Evolutionary conservation across 64 coral and sea anemone species (phyloP), one percentile per base, ranked within the genome.

Genomic region (Acropora yongei): DNA sequence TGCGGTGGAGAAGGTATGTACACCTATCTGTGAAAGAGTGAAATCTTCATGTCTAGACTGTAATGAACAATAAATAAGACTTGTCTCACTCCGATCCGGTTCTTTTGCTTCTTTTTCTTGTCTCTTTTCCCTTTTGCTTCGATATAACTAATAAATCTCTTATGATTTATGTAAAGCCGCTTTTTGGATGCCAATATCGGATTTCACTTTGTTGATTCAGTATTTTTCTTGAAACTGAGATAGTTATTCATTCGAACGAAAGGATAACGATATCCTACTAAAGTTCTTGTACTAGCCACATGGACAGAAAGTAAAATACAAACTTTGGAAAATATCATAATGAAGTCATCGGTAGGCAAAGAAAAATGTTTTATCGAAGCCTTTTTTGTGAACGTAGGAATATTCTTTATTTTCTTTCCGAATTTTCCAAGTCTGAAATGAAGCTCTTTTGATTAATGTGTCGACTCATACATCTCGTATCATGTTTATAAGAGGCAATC

Each of bases 1-100:
- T 97, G 95, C 61, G 95, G 61, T 97, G 95, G 95, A 83, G 95
- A 94, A 94, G 95, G 95, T 97, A 88, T 51, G 80, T 42, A 79
- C 18, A 20, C 57, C 11, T 18, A 63, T 58, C 1, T 8, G 16
- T 2, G 41, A 63, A 69, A 19, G 51, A 55, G 10, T 55, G 5
- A 5, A 55, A 30, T 30, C 30, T 30, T 30, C 30, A 30, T 30
- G 30, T 30, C 30, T 30, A 30, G 30, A 30, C 30, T 30, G 30
- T 30, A 30, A 30, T 30, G 30, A 30, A 30, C 30, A 30, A 30
- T 30, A 30, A 30, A 30, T 30, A 30, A 30, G 30, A 30, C 30
- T 30, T 30, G 30, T 30, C 30, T 30, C 30, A 30, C 30, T 30
- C 30, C 30, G 30, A 30, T 30, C 30, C 30, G 30, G 30, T 30